Conservation (phyloP, 2,888 invertebrate genomes). For the Tanaodytes sp. region DNA sequence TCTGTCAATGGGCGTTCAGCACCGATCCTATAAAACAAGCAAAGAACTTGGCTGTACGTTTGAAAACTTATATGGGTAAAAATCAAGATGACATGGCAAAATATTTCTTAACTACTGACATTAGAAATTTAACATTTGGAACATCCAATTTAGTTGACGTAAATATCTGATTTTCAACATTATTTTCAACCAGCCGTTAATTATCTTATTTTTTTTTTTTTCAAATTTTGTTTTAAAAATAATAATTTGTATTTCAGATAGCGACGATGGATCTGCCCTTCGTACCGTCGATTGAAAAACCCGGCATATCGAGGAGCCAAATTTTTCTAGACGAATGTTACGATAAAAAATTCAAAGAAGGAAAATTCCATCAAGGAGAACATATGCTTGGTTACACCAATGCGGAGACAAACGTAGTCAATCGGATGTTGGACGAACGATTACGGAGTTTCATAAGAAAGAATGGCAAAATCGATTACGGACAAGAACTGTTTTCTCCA, state of each 20-base stretch:
- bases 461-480: neutral
- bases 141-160: neutral
- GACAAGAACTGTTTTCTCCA: neutral
- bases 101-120: constrained; percentile 12
- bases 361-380: constrained; percentile 74
- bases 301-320: constrained; percentile 60
- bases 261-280: constrained; percentile 39
- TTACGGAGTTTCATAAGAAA: constrained; percentile 6
- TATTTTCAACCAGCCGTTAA: too few species aligned
- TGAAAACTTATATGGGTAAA: constrained; percentile 1
- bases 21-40: constrained; percentile 12
- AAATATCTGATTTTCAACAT: too few species aligned
- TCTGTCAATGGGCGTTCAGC: constrained; percentile 55
- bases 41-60: constrained; percentile 3
- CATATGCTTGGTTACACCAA: constrained; percentile 65
- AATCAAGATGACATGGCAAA: neutral
- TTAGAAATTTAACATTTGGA: neutral
- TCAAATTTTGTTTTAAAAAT: too few species aligned
- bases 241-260: too few species aligned
- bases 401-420: constrained; percentile 14
- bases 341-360: constrained; percentile 70
- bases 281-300: constrained; percentile 53
- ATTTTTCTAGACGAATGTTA: constrained; percentile 74
- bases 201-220: too few species aligned
- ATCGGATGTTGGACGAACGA: constrained; percentile 11